Evolutionary conservation across 2,888 invertebrate genomes (phyloP).

Genomic region (Chalcosyrphus nemorum): DNA sequence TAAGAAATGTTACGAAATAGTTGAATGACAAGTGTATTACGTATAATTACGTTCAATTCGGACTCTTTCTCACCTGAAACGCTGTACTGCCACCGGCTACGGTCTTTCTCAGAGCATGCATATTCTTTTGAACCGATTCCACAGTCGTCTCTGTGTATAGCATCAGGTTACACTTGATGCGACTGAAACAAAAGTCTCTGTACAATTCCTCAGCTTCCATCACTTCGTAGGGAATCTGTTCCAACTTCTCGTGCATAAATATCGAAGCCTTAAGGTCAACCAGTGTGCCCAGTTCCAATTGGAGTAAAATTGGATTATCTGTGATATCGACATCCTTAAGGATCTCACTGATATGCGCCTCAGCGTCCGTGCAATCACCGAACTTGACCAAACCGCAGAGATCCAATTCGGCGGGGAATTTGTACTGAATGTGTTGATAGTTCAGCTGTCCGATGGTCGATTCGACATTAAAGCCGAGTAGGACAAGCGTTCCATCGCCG

Average conservation of each 20-base stretch:
- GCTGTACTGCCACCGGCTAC: slow-evolving; percentile 89
- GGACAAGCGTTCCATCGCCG: slow-evolving; percentile 87
- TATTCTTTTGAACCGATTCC: slow-evolving; percentile 84
- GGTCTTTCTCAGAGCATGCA: slow-evolving; percentile 86
- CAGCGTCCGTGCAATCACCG: slow-evolving; percentile 84
- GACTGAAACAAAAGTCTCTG: slow-evolving; percentile 87
- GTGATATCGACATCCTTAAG: slow-evolving; percentile 89
- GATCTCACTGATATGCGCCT: slow-evolving; percentile 85
- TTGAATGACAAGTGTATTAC: too few species aligned
- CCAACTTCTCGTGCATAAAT: slow-evolving; percentile 88
- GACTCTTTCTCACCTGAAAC: slow-evolving; percentile 87
- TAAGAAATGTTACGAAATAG: too few species aligned
- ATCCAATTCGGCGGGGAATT: slow-evolving; percentile 90
- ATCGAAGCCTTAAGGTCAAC: slow-evolving; percentile 86
- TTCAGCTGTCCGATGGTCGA: slow-evolving; percentile 83
- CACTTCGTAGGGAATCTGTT: slow-evolving; percentile 86
- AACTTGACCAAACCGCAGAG: slow-evolving; percentile 89
- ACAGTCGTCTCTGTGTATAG: slow-evolving; percentile 85
- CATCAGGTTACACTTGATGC: slow-evolving; percentile 86
- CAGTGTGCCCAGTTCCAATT: slow-evolving; percentile 84
- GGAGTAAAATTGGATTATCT: slow-evolving; percentile 89
- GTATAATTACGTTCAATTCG: too few species aligned
- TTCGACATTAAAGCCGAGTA: slow-evolving; percentile 88
- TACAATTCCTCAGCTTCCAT: slow-evolving; percentile 86
- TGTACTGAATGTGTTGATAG: slow-evolving; percentile 83